Base-by-base conservation (phyloP, 2,797 vertebrate genomes). In the Chaetodon trifasciatus region DNA sequence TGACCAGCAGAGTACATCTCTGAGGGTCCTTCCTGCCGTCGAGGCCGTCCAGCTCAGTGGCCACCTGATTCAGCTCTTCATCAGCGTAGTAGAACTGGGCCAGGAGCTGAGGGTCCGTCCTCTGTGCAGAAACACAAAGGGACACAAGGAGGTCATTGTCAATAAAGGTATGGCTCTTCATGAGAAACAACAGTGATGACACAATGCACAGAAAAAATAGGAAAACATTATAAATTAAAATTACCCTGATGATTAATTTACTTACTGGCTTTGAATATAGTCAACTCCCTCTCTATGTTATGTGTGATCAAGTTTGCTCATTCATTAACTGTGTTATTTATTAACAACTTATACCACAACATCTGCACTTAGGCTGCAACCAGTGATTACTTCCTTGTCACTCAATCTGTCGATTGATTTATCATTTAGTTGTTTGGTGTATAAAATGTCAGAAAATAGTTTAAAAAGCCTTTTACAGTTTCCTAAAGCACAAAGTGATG, bases 1-100 rank as follows among this genome's bases (percentile, higher is more conserved):
- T 99, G 92, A 99, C 98, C 3, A 99, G 94, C 87, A 99, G 95
- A 0, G 98, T 98, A 79, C 98, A 99, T 90, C 98, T 96, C 93
- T 99, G 98, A 3, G 98, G 98, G 91, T 99, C 98, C 90, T 98
- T 99, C 76, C 98, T 94, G 90, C 98, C 98, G 3, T 99, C 98
- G 77, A 99, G 94, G 90, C 97, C 97, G 94, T 99, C 98, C 94
- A 99, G 92, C 89, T 99, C 98, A 0, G 97, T 97, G 19, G 98
- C 98, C 86, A 99, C 98, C 93, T 97, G 97, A 93, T 98, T 99
- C 84, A 99, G 95, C 91, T 99, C 98, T 93, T 99, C 98, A 67
- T 99, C 98, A 0, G 98, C 98, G 0, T 99, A 99, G 95, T 98
- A 99, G 96, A 99, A 99, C 93, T 98, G 98, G 82, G 98, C 98